Percentiles rank a stretch among this genome's conserved stretches.
phyloP scores from a whole-genome alignment of 2,888 invertebrate genomes.

The Dicyrtomina minuta region DNA sequence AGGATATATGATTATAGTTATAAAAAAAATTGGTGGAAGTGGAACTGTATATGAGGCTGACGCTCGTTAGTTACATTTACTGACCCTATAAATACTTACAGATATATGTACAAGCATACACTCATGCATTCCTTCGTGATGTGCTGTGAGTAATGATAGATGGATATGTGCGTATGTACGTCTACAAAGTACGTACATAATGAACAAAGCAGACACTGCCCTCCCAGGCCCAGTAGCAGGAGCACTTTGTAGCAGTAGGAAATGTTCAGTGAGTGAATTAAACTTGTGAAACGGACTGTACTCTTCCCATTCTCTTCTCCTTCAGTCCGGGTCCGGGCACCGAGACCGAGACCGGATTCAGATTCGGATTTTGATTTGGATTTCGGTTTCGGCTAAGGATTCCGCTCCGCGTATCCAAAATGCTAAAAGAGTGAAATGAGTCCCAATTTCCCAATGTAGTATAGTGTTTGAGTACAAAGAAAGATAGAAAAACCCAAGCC shows the following conservation, averaged over 20 bases:
- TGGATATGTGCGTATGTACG: neutral
- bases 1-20: no score
- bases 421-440: no score
- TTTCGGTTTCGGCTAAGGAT: no score
- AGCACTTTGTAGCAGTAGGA: neutral
- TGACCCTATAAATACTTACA: neutral
- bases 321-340: neutral
- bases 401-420: no score
- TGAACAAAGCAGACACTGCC: no score
- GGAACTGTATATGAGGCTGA: no score
- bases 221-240: no score
- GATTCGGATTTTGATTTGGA: no score
- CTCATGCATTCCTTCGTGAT: neutral
- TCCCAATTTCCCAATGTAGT: no score
- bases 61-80: neutral
- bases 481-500: neutral
- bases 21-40: no score
- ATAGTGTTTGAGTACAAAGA: no score
- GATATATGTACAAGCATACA: neutral
- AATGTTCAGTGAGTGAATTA: slow-evolving; percentile 1
- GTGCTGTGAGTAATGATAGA: neutral
- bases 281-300: neutral
- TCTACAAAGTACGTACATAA: neutral
- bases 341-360: neutral
- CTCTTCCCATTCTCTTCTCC: no score